phyloP scores from a whole-genome alignment of 1,140 invertebrate species.

The Zaprionus davidi region DNA sequence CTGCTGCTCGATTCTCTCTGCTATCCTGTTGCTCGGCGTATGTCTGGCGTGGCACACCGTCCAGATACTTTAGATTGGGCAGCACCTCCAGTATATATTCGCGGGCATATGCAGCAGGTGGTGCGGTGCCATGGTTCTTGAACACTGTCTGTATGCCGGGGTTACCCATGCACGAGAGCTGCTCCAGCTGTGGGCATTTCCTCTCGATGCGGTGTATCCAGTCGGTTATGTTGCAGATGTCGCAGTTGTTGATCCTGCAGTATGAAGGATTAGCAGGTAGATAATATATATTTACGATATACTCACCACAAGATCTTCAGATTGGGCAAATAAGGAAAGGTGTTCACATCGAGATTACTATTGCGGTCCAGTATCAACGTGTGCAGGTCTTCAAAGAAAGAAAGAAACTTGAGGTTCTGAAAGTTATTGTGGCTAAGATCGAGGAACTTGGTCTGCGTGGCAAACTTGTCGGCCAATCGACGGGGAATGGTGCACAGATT shows the following conservation, averaged over 20 bases:
- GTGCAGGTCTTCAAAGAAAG: conserved; percentile 75
- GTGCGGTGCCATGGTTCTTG: conserved; percentile 24
- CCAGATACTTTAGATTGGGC: conserved; percentile 65
- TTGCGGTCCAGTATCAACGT: conserved; percentile 79
- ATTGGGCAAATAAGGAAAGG: conserved; percentile 72
- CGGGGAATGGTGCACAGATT: conserved; percentile 72
- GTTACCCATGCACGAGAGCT: conserved; percentile 80
- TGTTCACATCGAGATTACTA: conserved; percentile 66
- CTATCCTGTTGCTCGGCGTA: not conserved
- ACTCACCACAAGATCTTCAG: conserved; percentile 74
- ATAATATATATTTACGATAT: not conserved
- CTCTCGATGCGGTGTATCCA: conserved; percentile 76
- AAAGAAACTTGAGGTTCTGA: conserved; percentile 73
- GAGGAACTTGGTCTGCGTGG: conserved; percentile 72
- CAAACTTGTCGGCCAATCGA: conserved; percentile 75
- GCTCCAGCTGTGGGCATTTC: conserved; percentile 71
- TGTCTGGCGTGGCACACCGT: conserved; percentile 51
- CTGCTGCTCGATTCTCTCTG: conserved; percentile 12
- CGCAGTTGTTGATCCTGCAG: conserved; percentile 79
- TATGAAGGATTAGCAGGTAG: not conserved
- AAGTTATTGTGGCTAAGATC: conserved; percentile 80
- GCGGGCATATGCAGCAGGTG: conserved; percentile 13
- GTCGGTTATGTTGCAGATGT: conserved; percentile 72
- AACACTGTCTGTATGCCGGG: conserved; percentile 64
- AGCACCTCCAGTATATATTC: conserved; percentile 69